Conservation (phyloP, 2,113 vertebrate species). For the Piaya cayana region DNA sequence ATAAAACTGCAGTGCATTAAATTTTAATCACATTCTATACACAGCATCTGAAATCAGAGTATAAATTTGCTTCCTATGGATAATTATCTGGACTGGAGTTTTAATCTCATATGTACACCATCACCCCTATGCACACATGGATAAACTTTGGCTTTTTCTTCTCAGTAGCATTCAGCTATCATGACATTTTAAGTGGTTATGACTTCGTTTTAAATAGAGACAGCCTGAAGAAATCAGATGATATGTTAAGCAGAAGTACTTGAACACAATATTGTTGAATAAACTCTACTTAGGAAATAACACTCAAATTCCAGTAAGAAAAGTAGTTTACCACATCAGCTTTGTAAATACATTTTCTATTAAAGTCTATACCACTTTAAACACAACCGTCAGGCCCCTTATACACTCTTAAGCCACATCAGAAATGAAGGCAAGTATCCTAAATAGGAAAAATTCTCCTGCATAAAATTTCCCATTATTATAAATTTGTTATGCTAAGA, state of each 20-base stretch:
- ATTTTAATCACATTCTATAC: slow-evolving; percentile 68
- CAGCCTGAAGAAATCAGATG: slow-evolving; percentile 14
- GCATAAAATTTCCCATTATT: background rate
- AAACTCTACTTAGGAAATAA: background rate
- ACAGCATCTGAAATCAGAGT: slow-evolving; percentile 52
- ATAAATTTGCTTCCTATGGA: slow-evolving; percentile 24
- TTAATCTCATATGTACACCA: slow-evolving; percentile 10
- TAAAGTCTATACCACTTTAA: background rate
- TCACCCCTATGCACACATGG: slow-evolving; percentile 13
- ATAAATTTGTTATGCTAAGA: background rate
- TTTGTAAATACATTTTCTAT: background rate
- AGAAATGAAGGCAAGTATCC: background rate
- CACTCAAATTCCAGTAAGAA: background rate
- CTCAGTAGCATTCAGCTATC: slow-evolving; percentile 23
- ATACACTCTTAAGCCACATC: background rate
- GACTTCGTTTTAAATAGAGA: slow-evolving; percentile 24
- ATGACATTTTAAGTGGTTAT: slow-evolving; percentile 43
- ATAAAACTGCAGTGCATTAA: slow-evolving; percentile 52
- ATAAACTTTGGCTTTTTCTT: background rate
- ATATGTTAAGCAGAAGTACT: background rate
- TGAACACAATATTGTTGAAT: background rate
- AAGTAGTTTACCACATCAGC: background rate
- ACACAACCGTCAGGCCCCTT: background rate
- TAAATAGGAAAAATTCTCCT: background rate
- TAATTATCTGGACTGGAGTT: slow-evolving; percentile 53